Evolutionary conservation across 1,140 invertebrate genomes (phyloP), one percentile per base, ranked within the genome.

Genomic region (Bombus sibiricus): DNA sequence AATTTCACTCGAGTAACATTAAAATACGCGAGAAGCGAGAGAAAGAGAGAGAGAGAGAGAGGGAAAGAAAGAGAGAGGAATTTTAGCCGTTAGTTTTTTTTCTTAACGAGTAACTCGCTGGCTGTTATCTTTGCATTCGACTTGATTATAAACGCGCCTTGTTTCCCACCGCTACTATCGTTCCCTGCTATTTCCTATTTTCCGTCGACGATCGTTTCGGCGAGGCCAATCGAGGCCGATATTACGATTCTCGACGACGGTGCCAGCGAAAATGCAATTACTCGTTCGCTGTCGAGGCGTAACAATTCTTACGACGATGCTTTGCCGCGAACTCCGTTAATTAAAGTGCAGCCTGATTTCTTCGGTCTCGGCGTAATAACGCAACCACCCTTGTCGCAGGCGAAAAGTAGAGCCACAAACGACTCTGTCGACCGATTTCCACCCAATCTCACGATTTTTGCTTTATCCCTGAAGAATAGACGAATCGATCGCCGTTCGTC

Each of bases 311-410:
- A 47, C 62, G 71, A 22, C 80, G 71, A 83, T 64, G 75, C 41
- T 84, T 47, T 72, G 75, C 75, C 80, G 47, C 34, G 43, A 43
- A 34, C 25, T 77, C 80, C 41, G 78, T 89, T 88, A 89, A 85
- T 88, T 88, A 89, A 85, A 89, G 68, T 89, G 59, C 73, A n/a
- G 72, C 43, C 18, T 43, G 73, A 85, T 89, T 85, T 89, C 57
- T 47, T 43, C 59, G 32, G 32, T 68, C 32, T 18, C 34, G 59
- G 53, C 59, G 66, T 78, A 72, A 86, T 75, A 74, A 87, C 37
- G 47, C 82, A 80, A 79, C 66, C 43, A 28, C 37, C 25, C 41
- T 41, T 53, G n/a, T 43, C 6, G 59, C 34, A 64, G n/a, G 25
- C 28, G 47, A 13, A 37, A 75, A 18, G 22, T 28, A 34, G 41